Base-by-base conservation (phyloP, 2,888 invertebrate genomes). In the Volucella inanis region DNA sequence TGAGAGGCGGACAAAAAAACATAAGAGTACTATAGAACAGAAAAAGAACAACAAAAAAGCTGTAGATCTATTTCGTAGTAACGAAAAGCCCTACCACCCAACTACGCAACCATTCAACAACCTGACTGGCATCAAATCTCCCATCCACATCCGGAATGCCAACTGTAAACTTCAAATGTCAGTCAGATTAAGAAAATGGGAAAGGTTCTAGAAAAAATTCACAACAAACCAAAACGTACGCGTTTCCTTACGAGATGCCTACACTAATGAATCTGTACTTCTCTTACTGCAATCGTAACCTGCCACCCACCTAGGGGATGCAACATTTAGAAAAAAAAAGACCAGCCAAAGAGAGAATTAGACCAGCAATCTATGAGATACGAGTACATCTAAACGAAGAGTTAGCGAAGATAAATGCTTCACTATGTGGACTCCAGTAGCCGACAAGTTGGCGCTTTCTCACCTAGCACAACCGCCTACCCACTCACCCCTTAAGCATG, bases 101-200 rank as follows among this genome's bases (percentile, higher is more conserved):
- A 31, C 41, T 3, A 14, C 14, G 6, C 31, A 31, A 31, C 31
- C 4, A 31, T 31, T 31, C 31, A 31, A 6, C 31, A 31, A 31
- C 31, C 4, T 31, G 31, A 31, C 31, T 31, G 31, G 31, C 31
- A 31, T 31, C 1, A 31, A 15, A 8, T 43, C 64, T 12, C 1
- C 39, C 18, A 2, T 14, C 45, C 31, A 45, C 4, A n/a, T 6
- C 12, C 10, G 11, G 72, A 77, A 82, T 82, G 71, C 71, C 77
- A 77, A 67, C 15, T 41, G 59, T 47, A 71, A 71, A 76, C 65
- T 77, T 82, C 61, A 82, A 76, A 71, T 59, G 71, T 54, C 76
- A 71, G 6, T 11, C 70, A 11, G n/a, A 52, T 41, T 31, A 18
- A 38, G 22, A 47, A 76, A 49, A 64, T 47, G 71, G 64, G 45